Conservation (phyloP, 1,140 invertebrate genomes). For the Melanaphis sacchari region DNA sequence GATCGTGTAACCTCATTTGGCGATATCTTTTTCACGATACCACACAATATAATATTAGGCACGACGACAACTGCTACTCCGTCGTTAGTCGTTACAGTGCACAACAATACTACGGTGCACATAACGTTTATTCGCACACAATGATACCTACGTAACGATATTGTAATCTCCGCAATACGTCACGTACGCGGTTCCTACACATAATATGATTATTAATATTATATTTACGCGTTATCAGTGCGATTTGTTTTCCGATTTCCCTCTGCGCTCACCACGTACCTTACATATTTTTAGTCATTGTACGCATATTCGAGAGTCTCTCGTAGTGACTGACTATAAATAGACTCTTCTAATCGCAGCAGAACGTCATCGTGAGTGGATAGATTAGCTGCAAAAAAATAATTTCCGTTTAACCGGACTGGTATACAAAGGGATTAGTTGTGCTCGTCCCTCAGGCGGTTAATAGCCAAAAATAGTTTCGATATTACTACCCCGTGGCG, state of each 20-base stretch:
- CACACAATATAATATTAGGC: not conserved
- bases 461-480: not conserved
- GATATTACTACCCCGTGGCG: not conserved
- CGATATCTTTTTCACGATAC: constrained; percentile 28
- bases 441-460: not conserved
- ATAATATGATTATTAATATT: not conserved
- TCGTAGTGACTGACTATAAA: not conserved
- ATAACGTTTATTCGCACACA: not conserved
- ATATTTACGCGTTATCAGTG: not conserved
- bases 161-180: not conserved
- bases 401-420: not conserved
- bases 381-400: not conserved
- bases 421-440: not conserved
- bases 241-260: not conserved
- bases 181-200: not conserved
- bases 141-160: not conserved
- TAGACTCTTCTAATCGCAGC: not conserved
- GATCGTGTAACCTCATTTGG: constrained; percentile 43
- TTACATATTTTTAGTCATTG: not conserved
- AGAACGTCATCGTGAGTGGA: not conserved
- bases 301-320: not conserved
- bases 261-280: not conserved
- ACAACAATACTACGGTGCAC: not conserved
- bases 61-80: not conserved
- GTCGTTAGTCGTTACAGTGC: not conserved